Percentiles rank a stretch among this genome's conserved stretches.
phyloP scores from a whole-genome alignment of 92 coral and sea anemone genomes.

The Porites rus region DNA sequence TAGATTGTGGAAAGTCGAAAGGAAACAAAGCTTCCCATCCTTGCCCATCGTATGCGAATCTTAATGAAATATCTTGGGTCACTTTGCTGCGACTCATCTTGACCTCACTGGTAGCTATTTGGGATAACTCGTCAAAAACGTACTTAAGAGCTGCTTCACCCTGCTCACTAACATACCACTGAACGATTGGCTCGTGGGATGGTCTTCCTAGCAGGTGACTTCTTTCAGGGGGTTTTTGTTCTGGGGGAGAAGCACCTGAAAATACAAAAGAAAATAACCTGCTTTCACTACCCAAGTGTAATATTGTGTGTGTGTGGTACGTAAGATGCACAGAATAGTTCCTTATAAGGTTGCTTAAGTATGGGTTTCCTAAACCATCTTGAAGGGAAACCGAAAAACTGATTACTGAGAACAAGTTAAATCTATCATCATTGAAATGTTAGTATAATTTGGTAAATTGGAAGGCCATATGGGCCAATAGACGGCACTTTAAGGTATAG shows the following conservation, averaged over 20 bases:
- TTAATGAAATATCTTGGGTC: slow-evolving; percentile 47
- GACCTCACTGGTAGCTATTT: slow-evolving; percentile 13
- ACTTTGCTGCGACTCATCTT: slow-evolving; percentile 36
- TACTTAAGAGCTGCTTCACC: slow-evolving; percentile 38
- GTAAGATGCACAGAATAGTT: no score
- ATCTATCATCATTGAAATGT: no score
- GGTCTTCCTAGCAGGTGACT: slow-evolving; percentile 3
- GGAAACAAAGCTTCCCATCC: slow-evolving; percentile 48
- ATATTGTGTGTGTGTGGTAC: no score
- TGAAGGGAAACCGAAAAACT: no score
- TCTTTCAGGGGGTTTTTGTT: background rate
- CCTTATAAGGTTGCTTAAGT: no score
- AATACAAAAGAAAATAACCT: background rate
- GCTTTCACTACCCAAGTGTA: no score
- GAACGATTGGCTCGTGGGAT: background rate
- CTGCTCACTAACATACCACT: slow-evolving; percentile 47
- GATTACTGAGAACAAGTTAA: no score
- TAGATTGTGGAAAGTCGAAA: slow-evolving; percentile 26
- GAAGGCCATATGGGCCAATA: no score
- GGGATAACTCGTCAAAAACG: slow-evolving; percentile 27
- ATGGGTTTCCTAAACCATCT: no score
- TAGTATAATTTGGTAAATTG: no score
- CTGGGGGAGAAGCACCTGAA: background rate
- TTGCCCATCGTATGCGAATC: slow-evolving; percentile 1
- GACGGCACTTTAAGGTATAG: no score